Conservation (phyloP, 2,113 vertebrate genomes). For the Rousettus leschenaultii region DNA sequence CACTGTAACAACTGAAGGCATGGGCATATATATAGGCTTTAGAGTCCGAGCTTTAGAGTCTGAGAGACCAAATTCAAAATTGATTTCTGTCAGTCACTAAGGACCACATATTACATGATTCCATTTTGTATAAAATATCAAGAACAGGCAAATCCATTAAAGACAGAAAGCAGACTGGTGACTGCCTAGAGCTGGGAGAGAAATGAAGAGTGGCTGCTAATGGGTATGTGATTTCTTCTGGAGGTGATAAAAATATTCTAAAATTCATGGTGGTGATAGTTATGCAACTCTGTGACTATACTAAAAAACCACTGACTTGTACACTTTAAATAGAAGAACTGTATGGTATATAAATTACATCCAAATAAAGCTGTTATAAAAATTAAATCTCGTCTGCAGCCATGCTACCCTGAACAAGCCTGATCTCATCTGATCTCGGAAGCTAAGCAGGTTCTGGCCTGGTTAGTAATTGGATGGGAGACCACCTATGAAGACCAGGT, state of each 20-base stretch:
- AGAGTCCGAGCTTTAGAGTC: background rate
- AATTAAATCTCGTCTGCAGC: background rate
- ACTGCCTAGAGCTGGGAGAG: background rate
- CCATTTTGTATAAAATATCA: background rate
- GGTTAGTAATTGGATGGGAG: no score
- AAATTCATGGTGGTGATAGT: background rate
- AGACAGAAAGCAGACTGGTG: background rate
- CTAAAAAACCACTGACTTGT: background rate
- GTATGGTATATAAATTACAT: background rate
- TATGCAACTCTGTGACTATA: background rate
- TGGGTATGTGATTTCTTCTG: background rate
- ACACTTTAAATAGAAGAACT: background rate
- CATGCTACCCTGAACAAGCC: no score
- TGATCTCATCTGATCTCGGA: no score
- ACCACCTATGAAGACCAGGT: no score
- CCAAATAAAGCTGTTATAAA: slow-evolving; percentile 14
- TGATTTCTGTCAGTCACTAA: slow-evolving; percentile 17
- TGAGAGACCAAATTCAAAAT: slow-evolving; percentile 19
- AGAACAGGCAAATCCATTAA: background rate
- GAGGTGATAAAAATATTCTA: background rate
- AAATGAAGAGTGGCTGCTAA: background rate
- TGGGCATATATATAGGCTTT: background rate
- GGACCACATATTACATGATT: background rate
- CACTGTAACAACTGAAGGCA: background rate
- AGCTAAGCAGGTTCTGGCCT: no score